A percentile compares a stretch with the other conserved stretches of the same genome.
These are phyloP conservation scores for Eupsilia transversa DNA, from an alignment of 2,888 invertebrate species.

Conservation along the genomic window DNA sequence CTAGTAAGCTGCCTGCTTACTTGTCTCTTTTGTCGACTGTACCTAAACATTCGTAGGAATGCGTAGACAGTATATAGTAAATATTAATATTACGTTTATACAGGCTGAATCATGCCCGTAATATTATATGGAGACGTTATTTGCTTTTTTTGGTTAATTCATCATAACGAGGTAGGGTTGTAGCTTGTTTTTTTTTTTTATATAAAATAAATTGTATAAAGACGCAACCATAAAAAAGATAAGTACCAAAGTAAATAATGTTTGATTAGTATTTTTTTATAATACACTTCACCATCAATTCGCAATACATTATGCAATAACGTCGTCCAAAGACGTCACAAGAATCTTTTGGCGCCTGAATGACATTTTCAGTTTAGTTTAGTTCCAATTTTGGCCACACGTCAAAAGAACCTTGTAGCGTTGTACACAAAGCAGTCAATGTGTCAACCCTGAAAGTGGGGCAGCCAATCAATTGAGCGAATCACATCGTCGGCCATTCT, in stretches of 20 bases:
- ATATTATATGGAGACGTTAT: conserved; percentile 62
- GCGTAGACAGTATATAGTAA: conserved; percentile 45
- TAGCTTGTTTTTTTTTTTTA: not conserved
- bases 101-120: conserved; percentile 45
- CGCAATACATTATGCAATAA: no score
- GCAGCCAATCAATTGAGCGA: conserved; percentile 60
- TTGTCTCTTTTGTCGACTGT: not conserved
- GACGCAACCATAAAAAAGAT: not conserved
- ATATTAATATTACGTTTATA: conserved; percentile 59
- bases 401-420: not conserved
- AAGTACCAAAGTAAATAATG: not conserved
- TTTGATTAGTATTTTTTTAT: no score
- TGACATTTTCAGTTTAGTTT: no score
- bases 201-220: not conserved
- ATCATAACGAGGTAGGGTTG: conserved; percentile 48
- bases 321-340: no score
- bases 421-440: no score
- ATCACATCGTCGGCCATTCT: conserved; percentile 48
- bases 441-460: conserved; percentile 48
- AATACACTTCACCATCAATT: no score
- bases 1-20: not conserved
- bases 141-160: conserved; percentile 66
- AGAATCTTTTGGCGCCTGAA: no score
- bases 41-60: conserved; percentile 38
- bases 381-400: no score